Percentiles rank a stretch among this genome's conserved stretches.
phyloP scores from a whole-genome alignment of 2,113 vertebrate genomes.

The Crotalus horridus region DNA sequence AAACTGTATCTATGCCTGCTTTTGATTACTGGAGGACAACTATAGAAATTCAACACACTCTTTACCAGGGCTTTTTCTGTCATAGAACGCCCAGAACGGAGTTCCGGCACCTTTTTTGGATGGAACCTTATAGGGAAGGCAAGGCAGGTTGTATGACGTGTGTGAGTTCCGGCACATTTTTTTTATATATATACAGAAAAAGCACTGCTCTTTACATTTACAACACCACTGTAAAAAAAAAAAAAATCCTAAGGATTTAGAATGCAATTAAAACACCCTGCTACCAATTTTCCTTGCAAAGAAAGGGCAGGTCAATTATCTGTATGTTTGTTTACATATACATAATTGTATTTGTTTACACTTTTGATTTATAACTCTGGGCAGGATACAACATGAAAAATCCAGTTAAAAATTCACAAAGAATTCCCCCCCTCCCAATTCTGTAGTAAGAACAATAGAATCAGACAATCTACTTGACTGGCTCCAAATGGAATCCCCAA shows the following conservation, averaged over 20 bases:
- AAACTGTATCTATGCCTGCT: background rate
- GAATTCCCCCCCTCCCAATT: background rate
- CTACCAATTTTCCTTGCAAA: background rate
- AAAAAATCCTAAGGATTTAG: background rate
- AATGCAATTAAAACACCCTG: background rate
- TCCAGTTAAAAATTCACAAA: background rate
- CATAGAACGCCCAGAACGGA: no score
- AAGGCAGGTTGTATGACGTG: no score
- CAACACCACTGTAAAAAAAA: background rate
- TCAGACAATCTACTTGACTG: background rate
- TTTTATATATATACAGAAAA: no score
- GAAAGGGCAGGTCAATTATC: background rate
- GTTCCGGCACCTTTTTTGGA: no score
- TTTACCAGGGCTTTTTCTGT: no score
- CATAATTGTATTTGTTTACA: no score
- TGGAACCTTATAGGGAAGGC: no score
- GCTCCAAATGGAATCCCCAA: background rate
- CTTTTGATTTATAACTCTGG: background rate
- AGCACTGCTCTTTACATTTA: background rate
- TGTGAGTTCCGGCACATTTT: no score
- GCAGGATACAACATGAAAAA: background rate
- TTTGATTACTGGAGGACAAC: background rate
- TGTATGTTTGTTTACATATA: background rate
- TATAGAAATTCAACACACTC: background rate
- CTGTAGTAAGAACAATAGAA: background rate